Evolutionary conservation across 2,797 vertebrate species (phyloP), one percentile per base, ranked within the genome.

Genomic region (Perodicticus potto): DNA sequence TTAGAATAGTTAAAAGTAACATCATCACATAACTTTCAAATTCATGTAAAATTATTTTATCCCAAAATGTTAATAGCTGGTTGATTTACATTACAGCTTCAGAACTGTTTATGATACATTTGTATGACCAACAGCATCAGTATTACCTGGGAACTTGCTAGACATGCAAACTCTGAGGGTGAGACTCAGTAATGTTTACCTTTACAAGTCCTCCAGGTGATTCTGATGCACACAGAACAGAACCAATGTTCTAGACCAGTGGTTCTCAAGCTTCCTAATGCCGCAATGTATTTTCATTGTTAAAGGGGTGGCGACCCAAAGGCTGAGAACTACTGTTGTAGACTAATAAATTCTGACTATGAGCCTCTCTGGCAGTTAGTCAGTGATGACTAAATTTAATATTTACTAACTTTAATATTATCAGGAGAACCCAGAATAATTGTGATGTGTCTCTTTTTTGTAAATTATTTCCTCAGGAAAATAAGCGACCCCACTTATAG

Each of bases 391-490:
- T 76, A n/a, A n/a, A n/a, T n/a, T n/a, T n/a, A n/a, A n/a, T n/a
- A n/a, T n/a, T n/a, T n/a, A n/a, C n/a, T n/a, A n/a, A n/a, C n/a
- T n/a, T 55, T n/a, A 94, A 70, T 85, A 85, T 73, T 84, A 82
- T 40, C 25, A 89, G 22, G 32, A 94, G 13, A 80, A 45, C 34
- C 34, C 37, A 89, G 27, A 76, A 84, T 29, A 86, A 32, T 37
- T 25, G 77, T 92, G 27, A 86, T 76, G 4, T 93, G 61, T 29
- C 20, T 94, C 19, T 91, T 89, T 89, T 77, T n/a, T 70, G 16
- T 45, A 86, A 84, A 91, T 76, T 82, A 94, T 84, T 93, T 94
- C 53, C 63, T 94, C 78, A 29, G 73, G 40, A 83, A 89, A 40
- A 92, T 70, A 88, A 83, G 59, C 25, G 49, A 61, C 43, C 27